Percentiles rank a stretch among this genome's conserved stretches.
These are phyloP conservation scores for Hiodon alosoides DNA, from an alignment of 2,113 vertebrate genomes.

Conservation along the genomic window DNA sequence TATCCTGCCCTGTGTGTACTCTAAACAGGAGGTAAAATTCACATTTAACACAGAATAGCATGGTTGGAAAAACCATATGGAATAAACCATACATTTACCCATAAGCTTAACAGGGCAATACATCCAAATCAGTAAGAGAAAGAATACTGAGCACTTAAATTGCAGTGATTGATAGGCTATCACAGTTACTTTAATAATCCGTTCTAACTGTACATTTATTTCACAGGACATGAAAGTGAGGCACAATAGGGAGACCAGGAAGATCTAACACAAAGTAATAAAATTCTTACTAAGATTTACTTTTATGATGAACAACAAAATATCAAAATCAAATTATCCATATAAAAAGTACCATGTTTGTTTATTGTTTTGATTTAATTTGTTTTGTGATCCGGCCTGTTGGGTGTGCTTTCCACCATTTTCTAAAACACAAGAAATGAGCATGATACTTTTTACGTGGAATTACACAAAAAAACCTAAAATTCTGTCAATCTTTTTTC, in stretches of 20 bases:
- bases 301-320: constrained; percentile 41
- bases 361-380: constrained; percentile 1
- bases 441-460: constrained; percentile 59
- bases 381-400: not conserved
- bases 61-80: constrained; percentile 40
- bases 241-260: constrained; percentile 51
- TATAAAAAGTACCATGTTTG: constrained; percentile 52
- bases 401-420: constrained; percentile 14
- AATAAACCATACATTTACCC: constrained; percentile 26
- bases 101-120: constrained; percentile 16
- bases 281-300: constrained; percentile 36
- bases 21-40: constrained; percentile 14
- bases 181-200: constrained; percentile 61
- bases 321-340: constrained; percentile 37
- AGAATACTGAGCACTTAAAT: constrained; percentile 46
- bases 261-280: constrained; percentile 45
- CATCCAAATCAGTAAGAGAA: constrained; percentile 49
- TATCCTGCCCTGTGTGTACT: constrained; percentile 1
- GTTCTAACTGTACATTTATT: constrained; percentile 51
- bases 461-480: constrained; percentile 38
- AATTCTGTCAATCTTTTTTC: constrained; percentile 36
- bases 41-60: constrained; percentile 17
- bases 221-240: constrained; percentile 58
- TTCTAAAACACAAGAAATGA: constrained; percentile 18
- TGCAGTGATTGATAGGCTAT: constrained; percentile 53